Base-by-base conservation (phyloP, 2,888 invertebrate genomes). In the Tinea pellionella region DNA sequence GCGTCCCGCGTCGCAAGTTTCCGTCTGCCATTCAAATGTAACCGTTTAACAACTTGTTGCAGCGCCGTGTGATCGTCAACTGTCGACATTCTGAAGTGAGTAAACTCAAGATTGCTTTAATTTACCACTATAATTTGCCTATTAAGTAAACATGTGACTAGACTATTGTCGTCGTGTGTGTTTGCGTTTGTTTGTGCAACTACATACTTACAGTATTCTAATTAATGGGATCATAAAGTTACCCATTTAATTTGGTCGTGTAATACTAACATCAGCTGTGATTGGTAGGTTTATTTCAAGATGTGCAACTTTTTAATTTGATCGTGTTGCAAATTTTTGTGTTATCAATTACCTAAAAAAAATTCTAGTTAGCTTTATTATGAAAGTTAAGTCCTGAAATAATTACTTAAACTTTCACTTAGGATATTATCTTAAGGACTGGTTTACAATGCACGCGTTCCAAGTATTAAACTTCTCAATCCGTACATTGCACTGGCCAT, bases 21-120 rank as follows among this genome's bases (percentile, higher is more conserved):
- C 11, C 13, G 51, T 15, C 4, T 2, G 15, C 53, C 24, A 53
- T 53, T 53, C 24, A 53, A 53, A 53, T 16, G 1, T 12, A 18
- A 53, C 18, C 53, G 53, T 9, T 24, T 24, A 24, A 61, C 64
- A 65, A 79, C 78, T 76, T 77, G 79, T 77, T 76, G 78, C 78
- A n/a, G 24, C 24, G 53, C 11, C 4, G 24, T 8, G 53, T 12
- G 7, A 16, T 47, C 24, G 24, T 9, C 53, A 11, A 7, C 24
- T 24, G 53, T 18, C 53, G 19, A n/a, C 51, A 9, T 9, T 13
- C 24, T 11, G 7, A 18, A 53, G 53, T 53, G 24, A 53, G 53
- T 53, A 53, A n/a, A 47, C 15, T 16, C 9, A 41, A 41, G 13
- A 13, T 41, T 13, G 12, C 8, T 41, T 41, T 41, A 41, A 24